Evolutionary conservation across 1,140 invertebrate species (phyloP).

Genomic region (Aleiodes sp.): DNA sequence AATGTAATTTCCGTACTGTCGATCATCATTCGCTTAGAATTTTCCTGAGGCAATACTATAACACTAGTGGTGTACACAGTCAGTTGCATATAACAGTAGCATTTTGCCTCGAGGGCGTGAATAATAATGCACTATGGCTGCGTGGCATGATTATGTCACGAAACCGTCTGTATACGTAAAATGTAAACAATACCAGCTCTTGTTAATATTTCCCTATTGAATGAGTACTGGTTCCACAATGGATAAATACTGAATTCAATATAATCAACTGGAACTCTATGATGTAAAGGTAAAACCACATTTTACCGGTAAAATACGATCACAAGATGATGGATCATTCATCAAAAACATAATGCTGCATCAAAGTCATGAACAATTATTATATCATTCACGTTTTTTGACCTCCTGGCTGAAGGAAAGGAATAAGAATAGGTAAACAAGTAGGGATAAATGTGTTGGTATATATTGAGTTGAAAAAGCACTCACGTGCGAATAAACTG

Average conservation of each 20-base stretch:
- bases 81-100: constrained; percentile 3
- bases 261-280: too few species aligned
- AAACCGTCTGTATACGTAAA: constrained; percentile 16
- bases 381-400: too few species aligned
- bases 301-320: too few species aligned
- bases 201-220: constrained; percentile 30
- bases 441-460: too few species aligned
- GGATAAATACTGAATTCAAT: not conserved
- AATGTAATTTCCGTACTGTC: constrained; percentile 24
- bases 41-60: not conserved
- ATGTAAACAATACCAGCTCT: constrained; percentile 25
- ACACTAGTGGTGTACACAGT: not conserved
- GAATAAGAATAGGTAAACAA: too few species aligned
- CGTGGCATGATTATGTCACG: constrained; percentile 35
- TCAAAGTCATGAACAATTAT: too few species aligned
- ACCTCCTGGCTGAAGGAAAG: too few species aligned
- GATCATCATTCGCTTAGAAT: constrained; percentile 6
- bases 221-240: not conserved
- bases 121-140: constrained; percentile 27
- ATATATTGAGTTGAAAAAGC: too few species aligned
- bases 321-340: too few species aligned
- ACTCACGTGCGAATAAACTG: too few species aligned
- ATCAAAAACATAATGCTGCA: too few species aligned
- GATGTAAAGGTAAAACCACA: too few species aligned
- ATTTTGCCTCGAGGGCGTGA: constrained; percentile 28